Evolutionary conservation across 2,797 vertebrate genomes (phyloP).

Genomic region (Halcyon leucocephala): DNA sequence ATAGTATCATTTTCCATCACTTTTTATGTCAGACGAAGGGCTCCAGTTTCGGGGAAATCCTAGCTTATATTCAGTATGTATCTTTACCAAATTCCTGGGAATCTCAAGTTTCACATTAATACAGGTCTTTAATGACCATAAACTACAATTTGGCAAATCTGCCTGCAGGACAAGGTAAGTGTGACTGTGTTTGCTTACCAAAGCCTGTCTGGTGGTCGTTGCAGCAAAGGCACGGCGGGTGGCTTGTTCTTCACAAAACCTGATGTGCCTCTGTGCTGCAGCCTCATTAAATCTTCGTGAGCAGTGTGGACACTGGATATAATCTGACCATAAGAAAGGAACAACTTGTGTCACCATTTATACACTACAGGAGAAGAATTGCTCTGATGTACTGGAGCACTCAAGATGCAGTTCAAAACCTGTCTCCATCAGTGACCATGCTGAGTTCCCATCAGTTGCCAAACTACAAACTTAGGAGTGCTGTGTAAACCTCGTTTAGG

Average conservation of each 20-base stretch:
- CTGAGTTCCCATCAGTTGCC: not conserved
- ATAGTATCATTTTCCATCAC: not conserved
- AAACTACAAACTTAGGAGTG: not conserved
- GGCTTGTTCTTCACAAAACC: constrained; percentile 66
- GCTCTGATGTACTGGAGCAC: not conserved
- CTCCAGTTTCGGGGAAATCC: not conserved
- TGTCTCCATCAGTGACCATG: not conserved
- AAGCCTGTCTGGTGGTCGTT: not conserved
- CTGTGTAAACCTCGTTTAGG: not conserved
- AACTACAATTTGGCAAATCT: not conserved
- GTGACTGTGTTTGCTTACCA: constrained; percentile 25
- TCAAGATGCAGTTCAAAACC: not conserved
- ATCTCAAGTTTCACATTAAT: not conserved
- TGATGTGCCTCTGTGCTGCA: constrained; percentile 46
- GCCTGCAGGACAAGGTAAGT: not conserved
- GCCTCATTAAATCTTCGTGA: constrained; percentile 68
- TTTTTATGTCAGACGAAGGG: not conserved
- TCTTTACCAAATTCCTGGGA: not conserved
- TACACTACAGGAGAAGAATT: not conserved
- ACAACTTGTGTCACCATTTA: not conserved
- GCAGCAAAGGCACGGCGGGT: constrained; percentile 31
- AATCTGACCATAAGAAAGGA: constrained; percentile 55
- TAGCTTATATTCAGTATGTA: not conserved
- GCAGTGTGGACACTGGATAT: constrained; percentile 63
- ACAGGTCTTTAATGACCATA: not conserved